Conservation (phyloP, 1,140 invertebrate species). For the Zophobas morio region DNA sequence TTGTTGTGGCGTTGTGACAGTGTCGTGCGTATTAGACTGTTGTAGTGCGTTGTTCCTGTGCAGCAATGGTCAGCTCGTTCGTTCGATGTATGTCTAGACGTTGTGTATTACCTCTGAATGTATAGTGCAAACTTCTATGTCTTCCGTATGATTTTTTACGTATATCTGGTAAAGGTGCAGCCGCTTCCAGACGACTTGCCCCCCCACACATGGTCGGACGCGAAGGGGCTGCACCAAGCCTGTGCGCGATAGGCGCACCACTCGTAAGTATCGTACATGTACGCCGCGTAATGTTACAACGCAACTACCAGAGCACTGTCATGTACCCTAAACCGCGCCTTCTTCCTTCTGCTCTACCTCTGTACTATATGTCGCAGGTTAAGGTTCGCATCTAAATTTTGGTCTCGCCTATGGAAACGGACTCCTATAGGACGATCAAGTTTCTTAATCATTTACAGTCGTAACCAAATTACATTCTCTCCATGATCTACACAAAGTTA, state of each 20-base stretch:
- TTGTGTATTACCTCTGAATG: slow-evolving; percentile 62
- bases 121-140: slow-evolving; percentile 55
- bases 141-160: slow-evolving; percentile 21
- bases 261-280: slow-evolving; percentile 60
- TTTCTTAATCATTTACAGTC: too few species aligned
- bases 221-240: slow-evolving; percentile 54
- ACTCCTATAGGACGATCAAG: too few species aligned
- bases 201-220: neutral
- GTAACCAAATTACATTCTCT: too few species aligned
- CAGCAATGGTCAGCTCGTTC: slow-evolving; percentile 67
- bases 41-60: slow-evolving; percentile 67
- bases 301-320: slow-evolving; percentile 64
- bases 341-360: slow-evolving; percentile 30
- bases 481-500: too few species aligned
- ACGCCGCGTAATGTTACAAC: slow-evolving; percentile 62
- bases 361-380: slow-evolving; percentile 43
- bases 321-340: slow-evolving; percentile 52
- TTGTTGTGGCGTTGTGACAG: slow-evolving; percentile 68
- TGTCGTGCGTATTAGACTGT: slow-evolving; percentile 67
- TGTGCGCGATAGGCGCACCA: slow-evolving; percentile 54
- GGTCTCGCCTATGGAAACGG: too few species aligned
- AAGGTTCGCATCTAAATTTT: neutral
- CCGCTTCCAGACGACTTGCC: slow-evolving; percentile 42
- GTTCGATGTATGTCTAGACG: slow-evolving; percentile 67
- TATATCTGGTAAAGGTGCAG: slow-evolving; percentile 35